Conservation (phyloP, 2,888 invertebrate genomes). For the Pomacea canaliculata region DNA sequence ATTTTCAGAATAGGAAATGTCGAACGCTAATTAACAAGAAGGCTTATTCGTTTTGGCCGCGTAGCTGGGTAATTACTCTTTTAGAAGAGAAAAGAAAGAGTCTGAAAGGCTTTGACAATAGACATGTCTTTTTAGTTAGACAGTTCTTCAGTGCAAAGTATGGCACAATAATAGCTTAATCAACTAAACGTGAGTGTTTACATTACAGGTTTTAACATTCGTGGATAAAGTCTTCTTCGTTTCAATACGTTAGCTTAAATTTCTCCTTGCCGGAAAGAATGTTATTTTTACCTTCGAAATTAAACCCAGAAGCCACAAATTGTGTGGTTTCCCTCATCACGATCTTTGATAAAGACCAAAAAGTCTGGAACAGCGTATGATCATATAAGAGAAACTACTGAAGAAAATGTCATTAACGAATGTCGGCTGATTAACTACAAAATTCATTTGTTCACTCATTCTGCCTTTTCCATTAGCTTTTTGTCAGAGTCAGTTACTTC, state of each 20-base stretch:
- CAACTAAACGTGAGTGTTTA: constrained; percentile 17
- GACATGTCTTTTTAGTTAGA: too few relatives aligned
- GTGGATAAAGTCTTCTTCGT: constrained; percentile 3
- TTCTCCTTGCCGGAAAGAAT: not conserved
- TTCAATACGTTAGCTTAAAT: constrained; percentile 15
- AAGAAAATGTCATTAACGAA: constrained; percentile 7
- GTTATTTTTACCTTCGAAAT: constrained; percentile 8
- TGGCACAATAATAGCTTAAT: constrained; percentile 9
- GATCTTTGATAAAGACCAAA: constrained; percentile 2
- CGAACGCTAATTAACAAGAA: constrained; percentile 17
- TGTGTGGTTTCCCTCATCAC: constrained; percentile 16
- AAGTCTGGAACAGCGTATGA: not conserved
- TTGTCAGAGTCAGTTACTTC: not conserved
- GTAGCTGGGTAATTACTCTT: constrained; percentile 22
- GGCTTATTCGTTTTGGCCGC: constrained; percentile 21
- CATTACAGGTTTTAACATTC: constrained; percentile 15
- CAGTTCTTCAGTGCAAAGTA: too few relatives aligned
- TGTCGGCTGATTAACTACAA: constrained; percentile 4
- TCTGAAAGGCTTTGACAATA: too few relatives aligned
- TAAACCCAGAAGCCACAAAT: constrained; percentile 18
- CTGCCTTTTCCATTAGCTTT: not conserved
- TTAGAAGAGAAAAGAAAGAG: not conserved
- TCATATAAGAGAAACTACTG: not conserved
- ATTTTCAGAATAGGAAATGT: constrained; percentile 18
- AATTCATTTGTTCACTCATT: constrained; percentile 17